phyloP scores from a whole-genome alignment of 2,888 invertebrate genomes.

The Ichneumon xanthorius region DNA sequence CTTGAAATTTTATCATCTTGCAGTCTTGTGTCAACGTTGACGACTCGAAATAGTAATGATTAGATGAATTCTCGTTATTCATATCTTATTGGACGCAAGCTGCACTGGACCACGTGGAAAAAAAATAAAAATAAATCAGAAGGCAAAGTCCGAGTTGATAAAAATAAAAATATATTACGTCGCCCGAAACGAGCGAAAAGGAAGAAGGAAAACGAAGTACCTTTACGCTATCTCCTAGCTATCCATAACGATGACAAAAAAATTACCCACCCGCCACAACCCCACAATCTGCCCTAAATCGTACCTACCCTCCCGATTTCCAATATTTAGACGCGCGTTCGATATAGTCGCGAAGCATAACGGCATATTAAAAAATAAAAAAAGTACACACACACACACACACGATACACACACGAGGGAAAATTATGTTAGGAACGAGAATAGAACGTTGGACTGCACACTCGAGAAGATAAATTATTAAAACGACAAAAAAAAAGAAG shows the following conservation, averaged over 20 bases:
- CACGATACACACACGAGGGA: slow-evolving; percentile 39
- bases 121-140: slow-evolving; percentile 12
- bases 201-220: slow-evolving; percentile 67
- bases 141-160: slow-evolving; percentile 19
- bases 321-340: slow-evolving; percentile 65
- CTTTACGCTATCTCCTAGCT: slow-evolving; percentile 68
- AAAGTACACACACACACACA: slow-evolving; percentile 43
- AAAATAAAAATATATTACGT: slow-evolving; percentile 53
- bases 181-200: slow-evolving; percentile 56
- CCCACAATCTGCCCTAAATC: slow-evolving; percentile 41
- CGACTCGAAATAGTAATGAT: slow-evolving; percentile 5
- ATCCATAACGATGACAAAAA: slow-evolving; percentile 44
- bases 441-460: slow-evolving; percentile 45
- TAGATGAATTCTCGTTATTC: slow-evolving; percentile 27
- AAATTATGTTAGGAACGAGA: slow-evolving; percentile 60
- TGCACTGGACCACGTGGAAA: slow-evolving; percentile 28
- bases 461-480: slow-evolving; percentile 46
- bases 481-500: slow-evolving; percentile 9
- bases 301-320: slow-evolving; percentile 48
- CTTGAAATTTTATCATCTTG: slow-evolving; percentile 27
- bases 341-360: slow-evolving; percentile 62
- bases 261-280: slow-evolving; percentile 40
- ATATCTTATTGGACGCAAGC: slow-evolving; percentile 17
- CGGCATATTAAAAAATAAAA: slow-evolving; percentile 51
- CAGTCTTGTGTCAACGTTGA: slow-evolving; percentile 24